Evolutionary conservation across 2,113 vertebrate genomes (phyloP), one percentile per base, ranked within the genome.

Genomic region (Crotalus viridis): DNA sequence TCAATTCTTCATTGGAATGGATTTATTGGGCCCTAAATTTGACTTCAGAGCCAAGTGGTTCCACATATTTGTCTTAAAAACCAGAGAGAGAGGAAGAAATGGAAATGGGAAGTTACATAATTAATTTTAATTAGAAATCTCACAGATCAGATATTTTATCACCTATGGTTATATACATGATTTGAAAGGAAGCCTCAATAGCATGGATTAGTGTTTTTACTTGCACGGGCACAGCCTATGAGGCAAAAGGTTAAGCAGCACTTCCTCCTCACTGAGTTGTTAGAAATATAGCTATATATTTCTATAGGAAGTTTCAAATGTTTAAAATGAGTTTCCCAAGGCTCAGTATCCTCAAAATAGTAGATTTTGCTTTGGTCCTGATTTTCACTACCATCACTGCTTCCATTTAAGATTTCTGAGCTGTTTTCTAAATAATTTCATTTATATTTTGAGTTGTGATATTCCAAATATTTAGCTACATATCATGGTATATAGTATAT

Each of bases 41-140:
- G 96, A 97, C 95, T 95, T 95, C 96, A 97, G 96, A 97, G 95
- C 95, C 95, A 96, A 96, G 94, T 96, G 97, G 97, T 97, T 95
- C 96, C 96, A 98, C 98, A 97, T 98, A 97, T 97, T 97, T 95
- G 89, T 89, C 96, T 92, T 57, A 28, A 59, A 57, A 59, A 21
- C 22, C 33, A 89, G 33, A 52, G 33, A 19, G 88, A n/a, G 56
- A 48, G 88, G 95, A 95, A 95, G 95, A 96, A 97, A 97, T 97
- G 95, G 97, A 97, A 97, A 98, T 97, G 93, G 94, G 97, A 97
- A 96, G 96, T 97, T 97, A 97, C 98, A 92, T 95, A 97, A 98
- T 98, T 98, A 97, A 98, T 98, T 98, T 98, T 95, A 98, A 96
- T 97, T 97, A 97, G 94, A 96, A 96, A 93, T 90, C 89, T 96